phyloP scores from a whole-genome alignment of 2,113 vertebrate species.

The Tachycineta bicolor region DNA sequence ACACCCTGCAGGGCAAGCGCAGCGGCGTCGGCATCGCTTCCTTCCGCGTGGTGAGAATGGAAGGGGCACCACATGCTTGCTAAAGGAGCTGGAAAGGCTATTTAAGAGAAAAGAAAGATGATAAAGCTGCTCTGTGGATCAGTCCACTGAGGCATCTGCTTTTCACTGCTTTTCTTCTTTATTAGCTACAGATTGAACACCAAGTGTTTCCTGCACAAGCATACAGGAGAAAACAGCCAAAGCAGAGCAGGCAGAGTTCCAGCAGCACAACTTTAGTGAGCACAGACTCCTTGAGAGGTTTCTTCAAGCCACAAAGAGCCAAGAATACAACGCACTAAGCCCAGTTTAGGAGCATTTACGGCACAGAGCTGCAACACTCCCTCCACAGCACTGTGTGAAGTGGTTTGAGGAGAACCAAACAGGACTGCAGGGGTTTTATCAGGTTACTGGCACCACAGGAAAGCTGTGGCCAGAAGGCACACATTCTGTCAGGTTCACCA shows the following conservation, averaged over 20 bases:
- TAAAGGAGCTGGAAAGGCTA: not conserved
- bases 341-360: fast-evolving
- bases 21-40: fast-evolving
- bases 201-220: not conserved
- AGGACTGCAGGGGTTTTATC: too few relatives aligned
- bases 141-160: not conserved
- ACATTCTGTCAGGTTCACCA: too few relatives aligned
- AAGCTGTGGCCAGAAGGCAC: too few relatives aligned
- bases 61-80: not conserved
- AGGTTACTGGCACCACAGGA: too few relatives aligned
- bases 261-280: not conserved
- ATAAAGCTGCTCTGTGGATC: not conserved
- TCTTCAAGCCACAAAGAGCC: not conserved
- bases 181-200: not conserved
- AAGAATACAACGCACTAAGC: fast-evolving
- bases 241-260: not conserved
- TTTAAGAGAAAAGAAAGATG: fast-evolving
- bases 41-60: fast-evolving
- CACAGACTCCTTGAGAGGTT: not conserved
- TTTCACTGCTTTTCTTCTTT: not conserved
- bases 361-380: not conserved
- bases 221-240: not conserved
- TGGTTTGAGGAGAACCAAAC: too few relatives aligned
- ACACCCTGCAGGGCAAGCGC: fast-evolving
- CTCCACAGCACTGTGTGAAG: too few relatives aligned